These are phyloP conservation scores for Malurus alboscapulatus DNA, from an alignment of 2,113 vertebrate genomes.

Conservation along the genomic window DNA sequence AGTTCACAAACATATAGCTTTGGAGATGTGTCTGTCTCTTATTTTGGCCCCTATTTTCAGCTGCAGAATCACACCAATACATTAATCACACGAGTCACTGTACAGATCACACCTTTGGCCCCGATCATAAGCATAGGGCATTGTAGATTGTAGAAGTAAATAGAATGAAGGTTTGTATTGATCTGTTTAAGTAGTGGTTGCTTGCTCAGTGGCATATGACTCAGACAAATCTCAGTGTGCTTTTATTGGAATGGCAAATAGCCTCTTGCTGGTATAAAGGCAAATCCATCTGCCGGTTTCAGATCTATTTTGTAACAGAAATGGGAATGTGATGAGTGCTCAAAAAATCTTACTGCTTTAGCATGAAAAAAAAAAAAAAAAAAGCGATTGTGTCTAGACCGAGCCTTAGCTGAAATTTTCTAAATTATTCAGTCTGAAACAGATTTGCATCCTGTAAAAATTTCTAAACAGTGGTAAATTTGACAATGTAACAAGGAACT, in stretches of 20 bases:
- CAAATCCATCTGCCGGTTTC: background rate
- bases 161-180: background rate
- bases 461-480: background rate
- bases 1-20: background rate
- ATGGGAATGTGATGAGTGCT: background rate
- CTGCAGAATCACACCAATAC: background rate
- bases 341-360: background rate
- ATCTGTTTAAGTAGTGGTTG: background rate
- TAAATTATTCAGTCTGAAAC: conserved; percentile 3
- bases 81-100: background rate
- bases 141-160: background rate
- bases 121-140: background rate
- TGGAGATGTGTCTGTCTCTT: background rate
- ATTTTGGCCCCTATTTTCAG: background rate
- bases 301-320: conserved; percentile 6
- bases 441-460: conserved; percentile 17
- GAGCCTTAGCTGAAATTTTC: conserved; percentile 3
- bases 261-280: conserved; percentile 13
- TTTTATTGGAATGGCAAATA: conserved; percentile 5
- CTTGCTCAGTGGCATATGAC: background rate
- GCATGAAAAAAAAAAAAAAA: background rate
- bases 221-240: background rate
- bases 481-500: background rate
- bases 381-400: background rate
- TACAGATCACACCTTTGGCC: background rate